Percentiles rank a stretch among this genome's conserved stretches.
These are phyloP conservation scores for Amphipyra tragopoginis DNA, from an alignment of 2,888 invertebrate species.

Conservation along the genomic window DNA sequence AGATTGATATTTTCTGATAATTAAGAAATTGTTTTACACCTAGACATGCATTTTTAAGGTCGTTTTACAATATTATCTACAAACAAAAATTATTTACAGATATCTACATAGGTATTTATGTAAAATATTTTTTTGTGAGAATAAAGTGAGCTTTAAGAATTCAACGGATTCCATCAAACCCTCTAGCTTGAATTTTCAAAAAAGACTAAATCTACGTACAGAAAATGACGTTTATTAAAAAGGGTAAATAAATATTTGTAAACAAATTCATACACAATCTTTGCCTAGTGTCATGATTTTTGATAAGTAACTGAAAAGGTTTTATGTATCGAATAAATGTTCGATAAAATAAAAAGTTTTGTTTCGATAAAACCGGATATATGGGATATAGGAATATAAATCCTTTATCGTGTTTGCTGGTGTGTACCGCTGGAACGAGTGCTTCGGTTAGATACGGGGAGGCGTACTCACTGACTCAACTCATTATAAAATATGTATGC, in stretches of 20 bases:
- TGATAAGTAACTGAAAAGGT: no score
- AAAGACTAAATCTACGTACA: background rate
- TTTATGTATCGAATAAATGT: background rate
- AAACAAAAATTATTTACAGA: no score
- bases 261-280: no score
- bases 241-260: no score
- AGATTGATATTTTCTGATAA: no score
- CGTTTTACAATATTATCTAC: background rate
- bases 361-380: conserved; percentile 37
- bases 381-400: conserved; percentile 49
- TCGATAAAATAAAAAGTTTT: conserved; percentile 21
- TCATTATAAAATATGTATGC: conserved; percentile 39
- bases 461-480: conserved; percentile 26
- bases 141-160: conserved; percentile 20
- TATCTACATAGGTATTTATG: no score
- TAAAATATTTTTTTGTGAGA: no score
- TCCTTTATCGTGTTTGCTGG: conserved; percentile 55
- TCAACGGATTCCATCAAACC: conserved; percentile 17
- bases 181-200: conserved; percentile 19
- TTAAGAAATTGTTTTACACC: no score
- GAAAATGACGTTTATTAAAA: no score
- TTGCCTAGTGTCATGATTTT: no score
- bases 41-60: no score
- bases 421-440: conserved; percentile 44
- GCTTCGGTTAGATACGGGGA: conserved; percentile 55